These are phyloP conservation scores for Barbus barbus DNA, from an alignment of 2,113 vertebrate species.

Conservation along the genomic window DNA sequence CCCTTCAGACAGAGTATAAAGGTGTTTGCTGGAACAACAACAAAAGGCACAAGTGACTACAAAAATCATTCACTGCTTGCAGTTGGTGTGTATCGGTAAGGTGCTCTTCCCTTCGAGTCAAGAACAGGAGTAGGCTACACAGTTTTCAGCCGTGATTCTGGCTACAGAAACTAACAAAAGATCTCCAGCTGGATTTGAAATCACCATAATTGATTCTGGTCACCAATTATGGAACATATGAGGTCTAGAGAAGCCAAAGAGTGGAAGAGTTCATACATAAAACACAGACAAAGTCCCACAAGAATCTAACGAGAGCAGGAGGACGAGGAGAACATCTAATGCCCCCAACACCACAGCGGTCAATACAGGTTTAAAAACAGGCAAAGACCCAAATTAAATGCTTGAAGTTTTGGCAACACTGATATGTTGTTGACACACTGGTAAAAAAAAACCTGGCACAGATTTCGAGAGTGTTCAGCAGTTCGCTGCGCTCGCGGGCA, in stretches of 20 bases:
- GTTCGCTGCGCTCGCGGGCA: not conserved
- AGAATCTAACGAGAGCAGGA: too few species aligned
- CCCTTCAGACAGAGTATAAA: conserved; percentile 28
- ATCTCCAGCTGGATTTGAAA: conserved; percentile 27
- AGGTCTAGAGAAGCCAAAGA: conserved; percentile 13
- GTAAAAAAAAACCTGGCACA: conserved; percentile 39
- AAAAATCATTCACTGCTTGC: conserved; percentile 22
- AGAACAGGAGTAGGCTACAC: conserved; percentile 7
- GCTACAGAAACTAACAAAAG: conserved; percentile 38
- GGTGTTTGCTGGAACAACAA: conserved; percentile 43
- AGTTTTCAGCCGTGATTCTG: conserved; percentile 13
- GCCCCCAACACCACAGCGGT: not conserved
- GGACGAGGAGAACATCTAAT: conserved; percentile 1
- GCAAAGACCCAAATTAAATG: conserved; percentile 40
- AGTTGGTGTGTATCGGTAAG: conserved; percentile 39
- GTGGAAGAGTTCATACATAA: conserved; percentile 1
- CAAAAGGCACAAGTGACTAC: conserved; percentile 41
- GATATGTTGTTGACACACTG: conserved; percentile 19
- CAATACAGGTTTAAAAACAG: conserved; percentile 34
- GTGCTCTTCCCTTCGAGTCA: conserved; percentile 25
- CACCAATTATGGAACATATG: not conserved
- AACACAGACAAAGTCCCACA: conserved; percentile 8
- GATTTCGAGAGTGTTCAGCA: conserved; percentile 34
- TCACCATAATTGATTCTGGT: not conserved
- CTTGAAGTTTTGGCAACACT: conserved; percentile 46